A percentile compares a stretch with the other conserved stretches of the same genome.
Conservation (phyloP, 2,888 invertebrate species). For the Cyaniris semiargus region DNA sequence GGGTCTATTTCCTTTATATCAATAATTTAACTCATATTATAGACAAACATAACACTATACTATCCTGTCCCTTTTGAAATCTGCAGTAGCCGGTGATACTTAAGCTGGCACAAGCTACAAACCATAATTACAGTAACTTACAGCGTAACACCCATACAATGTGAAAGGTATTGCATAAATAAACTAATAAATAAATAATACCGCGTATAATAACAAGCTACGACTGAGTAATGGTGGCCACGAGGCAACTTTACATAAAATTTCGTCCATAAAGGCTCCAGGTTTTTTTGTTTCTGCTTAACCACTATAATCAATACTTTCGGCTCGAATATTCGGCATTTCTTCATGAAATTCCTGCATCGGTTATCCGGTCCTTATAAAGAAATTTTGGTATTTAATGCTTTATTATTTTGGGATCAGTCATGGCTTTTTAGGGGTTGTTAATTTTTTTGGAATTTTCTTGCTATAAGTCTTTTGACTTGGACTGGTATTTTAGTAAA, state of each 20-base stretch:
- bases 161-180: conserved; percentile 32
- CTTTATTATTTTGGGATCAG: neutral
- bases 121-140: conserved; percentile 12
- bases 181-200: conserved; percentile 73
- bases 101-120: neutral
- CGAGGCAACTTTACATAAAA: conserved; percentile 70
- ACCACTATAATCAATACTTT: conserved; percentile 65
- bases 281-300: conserved; percentile 46
- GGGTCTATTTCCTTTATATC: no score
- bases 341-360: conserved; percentile 22
- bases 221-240: conserved; percentile 75
- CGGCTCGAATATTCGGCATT: conserved; percentile 21
- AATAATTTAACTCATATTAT: no score
- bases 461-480: neutral
- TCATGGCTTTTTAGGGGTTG: neutral
- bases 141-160: conserved; percentile 22
- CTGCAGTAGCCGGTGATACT: conserved; percentile 10
- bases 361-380: neutral
- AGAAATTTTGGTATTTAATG: neutral
- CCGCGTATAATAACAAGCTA: conserved; percentile 77
- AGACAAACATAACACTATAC: no score
- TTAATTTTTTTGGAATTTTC: neutral
- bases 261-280: conserved; percentile 22
- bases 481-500: neutral
- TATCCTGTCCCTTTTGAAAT: neutral